phyloP scores from a whole-genome alignment of 1,140 invertebrate genomes.

The Heliconius hewitsoni region DNA sequence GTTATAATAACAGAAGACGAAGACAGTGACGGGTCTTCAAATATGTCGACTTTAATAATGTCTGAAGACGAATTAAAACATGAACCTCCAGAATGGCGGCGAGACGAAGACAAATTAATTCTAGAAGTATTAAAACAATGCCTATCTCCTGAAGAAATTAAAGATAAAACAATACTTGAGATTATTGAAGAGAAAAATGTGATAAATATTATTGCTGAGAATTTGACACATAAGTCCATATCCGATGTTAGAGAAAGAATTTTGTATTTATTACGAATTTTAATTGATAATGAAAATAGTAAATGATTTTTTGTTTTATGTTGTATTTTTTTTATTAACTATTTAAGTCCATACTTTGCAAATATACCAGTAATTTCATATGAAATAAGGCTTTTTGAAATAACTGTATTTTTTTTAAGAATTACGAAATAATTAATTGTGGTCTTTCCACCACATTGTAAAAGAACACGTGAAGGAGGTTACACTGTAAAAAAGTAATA shows the following conservation, averaged over 20 bases:
- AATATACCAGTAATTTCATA: no score
- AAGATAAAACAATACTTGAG: conserved; percentile 61
- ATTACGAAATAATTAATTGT: no score
- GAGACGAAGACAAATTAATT: conserved; percentile 68
- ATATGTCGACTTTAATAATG: conserved; percentile 36
- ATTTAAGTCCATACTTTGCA: no score
- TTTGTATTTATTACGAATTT: conserved; percentile 59
- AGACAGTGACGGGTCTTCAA: conserved; percentile 18
- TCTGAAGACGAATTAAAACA: conserved; percentile 55
- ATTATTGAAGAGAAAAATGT: conserved; percentile 60
- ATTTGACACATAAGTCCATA: conserved; percentile 49
- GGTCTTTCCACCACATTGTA: no score
- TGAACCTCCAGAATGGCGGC: conserved; percentile 60
- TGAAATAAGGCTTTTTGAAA: no score
- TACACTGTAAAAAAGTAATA: no score
- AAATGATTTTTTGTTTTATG: conserved; percentile 20
- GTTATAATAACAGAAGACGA: conserved; percentile 35
- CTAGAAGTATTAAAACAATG: conserved; percentile 60
- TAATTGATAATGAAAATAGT: conserved; percentile 36
- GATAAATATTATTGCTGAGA: conserved; percentile 45
- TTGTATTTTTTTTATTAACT: conserved; percentile 5
- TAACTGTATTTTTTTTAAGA: no score
- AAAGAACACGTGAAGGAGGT: no score
- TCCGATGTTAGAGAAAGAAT: conserved; percentile 55
- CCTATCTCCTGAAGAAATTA: conserved; percentile 48